phyloP scores from a whole-genome alignment of 1,140 invertebrate species.

The Eubasilissa regina region DNA sequence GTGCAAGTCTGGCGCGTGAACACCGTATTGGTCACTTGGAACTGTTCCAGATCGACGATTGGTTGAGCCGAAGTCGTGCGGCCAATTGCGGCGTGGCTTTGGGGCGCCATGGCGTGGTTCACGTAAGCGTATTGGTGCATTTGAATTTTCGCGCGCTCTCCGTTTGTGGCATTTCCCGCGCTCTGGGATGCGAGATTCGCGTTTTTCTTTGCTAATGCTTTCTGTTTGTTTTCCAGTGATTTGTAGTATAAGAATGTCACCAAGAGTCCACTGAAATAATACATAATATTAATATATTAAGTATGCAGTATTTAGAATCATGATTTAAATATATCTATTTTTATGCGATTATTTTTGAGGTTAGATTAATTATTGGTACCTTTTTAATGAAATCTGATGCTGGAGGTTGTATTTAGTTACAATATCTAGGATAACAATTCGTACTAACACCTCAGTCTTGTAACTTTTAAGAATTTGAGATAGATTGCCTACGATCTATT shows the following conservation, averaged over 20 bases:
- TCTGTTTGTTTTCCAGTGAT: constrained; percentile 70
- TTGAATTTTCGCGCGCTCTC: constrained; percentile 46
- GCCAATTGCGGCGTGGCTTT: constrained; percentile 11
- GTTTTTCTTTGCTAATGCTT: constrained; percentile 59
- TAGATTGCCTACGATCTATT: too few relatives aligned
- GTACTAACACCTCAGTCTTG: too few relatives aligned
- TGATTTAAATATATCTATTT: too few relatives aligned
- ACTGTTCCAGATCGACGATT: constrained; percentile 18
- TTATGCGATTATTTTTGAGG: too few relatives aligned
- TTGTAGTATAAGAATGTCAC: constrained; percentile 83
- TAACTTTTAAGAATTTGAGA: too few relatives aligned
- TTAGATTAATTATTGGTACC: too few relatives aligned
- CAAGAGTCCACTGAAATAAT: constrained; percentile 79
- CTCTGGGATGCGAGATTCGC: constrained; percentile 56
- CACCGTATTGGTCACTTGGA: constrained; percentile 39
- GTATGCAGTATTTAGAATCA: too few relatives aligned
- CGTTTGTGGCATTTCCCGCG: constrained; percentile 63
- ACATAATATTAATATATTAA: constrained; percentile 40
- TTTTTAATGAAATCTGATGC: too few relatives aligned
- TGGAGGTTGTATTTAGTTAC: too few relatives aligned
- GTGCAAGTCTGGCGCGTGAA: constrained; percentile 52
- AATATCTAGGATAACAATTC: too few relatives aligned
- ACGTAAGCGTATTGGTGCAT: constrained; percentile 53
- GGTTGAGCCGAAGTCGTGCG: constrained; percentile 12
- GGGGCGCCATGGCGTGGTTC: constrained; percentile 23